A percentile compares a stretch with the other conserved stretches of the same genome.
phyloP scores from a whole-genome alignment of 2,888 invertebrate species.

The Drepanosiphum platanoidis region DNA sequence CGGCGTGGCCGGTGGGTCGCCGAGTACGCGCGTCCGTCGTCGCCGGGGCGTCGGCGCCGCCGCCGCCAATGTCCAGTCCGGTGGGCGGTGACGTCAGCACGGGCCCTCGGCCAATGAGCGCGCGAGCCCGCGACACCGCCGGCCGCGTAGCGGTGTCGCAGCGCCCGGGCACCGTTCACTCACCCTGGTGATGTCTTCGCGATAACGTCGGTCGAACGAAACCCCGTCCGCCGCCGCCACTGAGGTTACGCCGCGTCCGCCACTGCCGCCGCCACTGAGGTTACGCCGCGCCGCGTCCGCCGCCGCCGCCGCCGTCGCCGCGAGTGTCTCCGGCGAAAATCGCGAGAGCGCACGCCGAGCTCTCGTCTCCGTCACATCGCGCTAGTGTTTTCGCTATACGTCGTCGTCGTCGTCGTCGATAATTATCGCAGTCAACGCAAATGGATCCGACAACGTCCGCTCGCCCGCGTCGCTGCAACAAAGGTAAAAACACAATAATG shows the following conservation, averaged over 20 bases:
- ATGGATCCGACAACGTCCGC: background rate
- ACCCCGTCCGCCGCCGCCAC: background rate
- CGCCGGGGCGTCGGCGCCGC: constrained; percentile 37
- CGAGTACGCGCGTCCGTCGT: background rate
- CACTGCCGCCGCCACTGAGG: background rate
- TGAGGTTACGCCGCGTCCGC: background rate
- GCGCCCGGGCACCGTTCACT: background rate
- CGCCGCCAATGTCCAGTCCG: constrained; percentile 56
- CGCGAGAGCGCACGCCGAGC: too few relatives aligned
- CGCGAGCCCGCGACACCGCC: background rate
- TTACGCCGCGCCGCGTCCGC: too few relatives aligned
- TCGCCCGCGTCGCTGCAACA: background rate
- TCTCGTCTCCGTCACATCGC: background rate
- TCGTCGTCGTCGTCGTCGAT: too few relatives aligned
- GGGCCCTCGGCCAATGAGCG: constrained; percentile 54
- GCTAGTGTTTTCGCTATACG: too few relatives aligned
- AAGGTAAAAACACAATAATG: background rate
- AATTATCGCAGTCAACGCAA: background rate
- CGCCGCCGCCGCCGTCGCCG: background rate
- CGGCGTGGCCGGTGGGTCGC: constrained; percentile 19
- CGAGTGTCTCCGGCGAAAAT: background rate
- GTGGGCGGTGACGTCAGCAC: constrained; percentile 61
- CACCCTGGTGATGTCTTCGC: constrained; percentile 40
- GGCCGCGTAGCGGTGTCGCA: background rate
- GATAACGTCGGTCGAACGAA: background rate